Base-by-base conservation (phyloP, 2,888 invertebrate genomes). In the Dugesia japonica region DNA sequence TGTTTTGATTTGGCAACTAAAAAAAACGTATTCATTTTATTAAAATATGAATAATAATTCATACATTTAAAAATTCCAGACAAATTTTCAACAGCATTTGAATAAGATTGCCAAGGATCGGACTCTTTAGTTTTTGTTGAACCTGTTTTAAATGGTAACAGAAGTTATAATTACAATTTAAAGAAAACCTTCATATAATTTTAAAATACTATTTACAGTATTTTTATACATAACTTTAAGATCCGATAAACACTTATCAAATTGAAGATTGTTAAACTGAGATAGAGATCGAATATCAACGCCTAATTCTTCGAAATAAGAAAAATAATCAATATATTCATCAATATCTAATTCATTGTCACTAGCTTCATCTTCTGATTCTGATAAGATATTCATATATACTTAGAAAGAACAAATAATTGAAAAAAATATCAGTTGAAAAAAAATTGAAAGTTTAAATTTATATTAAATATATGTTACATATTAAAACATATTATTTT, bases 161-260 rank as follows among this genome's bases (percentile, higher is more conserved):
- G 17, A 38, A 38, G 9, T 38, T 17, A 38, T 38, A 38, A 38
- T 38, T 13, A 38, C 17, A 38, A 38, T 38, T 38, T 17, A 38
- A 38, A 13, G 38, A 38, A 38, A 38, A 56, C 56, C 56, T n/a
- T 56, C 56, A 56, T 56, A 56, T 7, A 56, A 23, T 7, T 56
- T 56, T 56, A 56, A 56, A 56, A 56, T 56, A 56, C 56, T 56
- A 56, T 56, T 56, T 56, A 56, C 56, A 56, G 56, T 56, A 56
- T 56, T 56, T 13, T 4, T 56, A 56, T 56, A 56, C 56, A 56
- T 56, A 1, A 56, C n/a, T 56, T 56, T n/a, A 56, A 56, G 56
- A 56, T 56, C 56, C n/a, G 56, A 56, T 7, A 56, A 23, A 56
- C 56, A 20, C 23, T 56, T 56, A 20, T 56, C 56, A 23, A 56